Evolutionary conservation across 2,888 invertebrate species (phyloP), one percentile per base, ranked within the genome.

Genomic region (Argyresthia albistria): DNA sequence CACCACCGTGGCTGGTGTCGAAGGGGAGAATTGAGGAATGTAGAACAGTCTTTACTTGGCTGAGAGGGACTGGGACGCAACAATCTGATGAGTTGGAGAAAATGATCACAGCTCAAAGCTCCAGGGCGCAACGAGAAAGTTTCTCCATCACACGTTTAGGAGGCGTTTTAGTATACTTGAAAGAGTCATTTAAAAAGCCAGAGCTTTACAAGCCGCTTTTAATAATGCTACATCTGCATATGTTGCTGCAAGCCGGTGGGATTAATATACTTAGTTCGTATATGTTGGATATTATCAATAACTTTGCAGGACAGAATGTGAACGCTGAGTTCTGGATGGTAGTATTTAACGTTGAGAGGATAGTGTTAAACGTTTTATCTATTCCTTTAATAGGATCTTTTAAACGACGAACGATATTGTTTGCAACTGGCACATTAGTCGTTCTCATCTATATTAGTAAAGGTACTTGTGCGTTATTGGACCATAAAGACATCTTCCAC

Each of bases 241-340:
- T 89, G 0, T 89, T 90, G 64, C 91, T 91, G 60, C 93, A 93
- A 65, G 90, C 93, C 55, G 90, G 91, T 25, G 93, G 93, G 0
- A 90, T 92, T 8, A 93, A 92, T 60, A 91, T 92, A 0, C 88
- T 93, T 14, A 90, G 90, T 49, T 93, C 92, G 0, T 93, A 93
- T 59, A 90, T 92, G 0, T 91, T 91, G 35, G 89, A 90, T 59
- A 91, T 93, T 48, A 89, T 93, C 53, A 72, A 70, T 8, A 80
- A 90, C 55, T 86, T 90, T 0, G 87, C 93, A 0, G 90, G 91
- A 0, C 88, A 89, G 3, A 80, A 88, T 0, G 86, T 91, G 0
- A 79, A 90, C 62, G 70, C 89, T 4, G 25, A 43, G 35, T 89
- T 92, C 60, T 90, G 90, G 0, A 93, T 92, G 67, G 83, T 93